Evolutionary conservation across 2,113 vertebrate species (phyloP), one percentile per base, ranked within the genome.

Genomic region (Cyanistes caeruleus): DNA sequence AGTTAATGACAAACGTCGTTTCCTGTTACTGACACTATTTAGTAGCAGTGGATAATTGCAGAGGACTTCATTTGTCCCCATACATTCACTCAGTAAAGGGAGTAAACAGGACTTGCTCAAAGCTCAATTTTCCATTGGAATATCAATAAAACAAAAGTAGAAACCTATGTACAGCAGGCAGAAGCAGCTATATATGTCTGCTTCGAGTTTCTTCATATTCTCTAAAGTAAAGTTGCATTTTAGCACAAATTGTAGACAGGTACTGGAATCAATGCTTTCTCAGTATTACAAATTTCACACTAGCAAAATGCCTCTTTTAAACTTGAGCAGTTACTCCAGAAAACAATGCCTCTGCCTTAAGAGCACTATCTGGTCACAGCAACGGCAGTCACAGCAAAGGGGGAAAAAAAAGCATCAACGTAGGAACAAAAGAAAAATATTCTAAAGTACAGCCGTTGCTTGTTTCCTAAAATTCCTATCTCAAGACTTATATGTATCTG

Each of bases 341-440:
- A 85, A 86, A 94, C 76, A 91, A 67, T 53, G 21, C 19, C 62
- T 46, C 59, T 58, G n/a, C n/a, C 55, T 87, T 35, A 41, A 60
- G 30, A 46, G 78, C 44, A 1, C 37, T 23, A 55, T 23, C 33
- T 52, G 60, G 13, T 60, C 0, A 2, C 39, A 72, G 39, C 35
- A 55, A 78, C 4, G 2, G 52, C 27, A 65, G 74, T 8, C 3
- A 1, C 21, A 65, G 52, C 28, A 49, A 82, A 55, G 10, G 1
- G 12, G 18, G 3, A 7, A 5, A 25, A 25, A 56, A 55, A 65
- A 15, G 35, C 20, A 8, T 62, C 35, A 10, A 35, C 46, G 12
- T 11, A 84, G 30, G 14, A 64, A 64, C 5, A 12, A 31, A 86
- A 39, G 5, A 88, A 83, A 83, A 17, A 1, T 43, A 53, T n/a